Base-by-base conservation (phyloP, 2,113 vertebrate species). In the Mirounga angustirostris region DNA sequence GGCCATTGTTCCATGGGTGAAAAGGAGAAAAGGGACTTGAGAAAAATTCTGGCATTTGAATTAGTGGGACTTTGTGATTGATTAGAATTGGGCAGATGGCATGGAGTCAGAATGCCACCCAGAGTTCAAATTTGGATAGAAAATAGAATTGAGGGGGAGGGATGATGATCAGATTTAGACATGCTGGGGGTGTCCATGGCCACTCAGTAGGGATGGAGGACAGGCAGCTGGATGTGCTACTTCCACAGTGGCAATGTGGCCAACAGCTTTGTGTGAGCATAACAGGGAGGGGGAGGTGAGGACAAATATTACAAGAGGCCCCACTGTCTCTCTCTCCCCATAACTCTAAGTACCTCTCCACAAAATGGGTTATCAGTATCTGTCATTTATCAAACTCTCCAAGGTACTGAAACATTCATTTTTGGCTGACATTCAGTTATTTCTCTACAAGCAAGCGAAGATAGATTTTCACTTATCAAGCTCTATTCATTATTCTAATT, bases 391-490 rank as follows among this genome's bases (percentile, higher is more conserved):
- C 30, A 63, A 61, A 59, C n/a, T 95, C 71, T 91, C 74, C 74
- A 74, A 79, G 58, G 46, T 40, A 82, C 76, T 30, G 28, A 89
- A 65, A 67, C 43, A 19, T 69, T 92, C 33, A 74, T 78, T 96
- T 96, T 26, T 89, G 84, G 26, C 79, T 88, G 46, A 50, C 33
- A 94, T 80, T 95, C 63, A 84, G 83, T 73, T 92, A n/a, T 80
- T 96, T 92, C 92, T 94, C 78, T 88, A 80, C 16, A 63, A 30
- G 76, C 21, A 92, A 43, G 76, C 54, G 73, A 96, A 94, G 88
- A 85, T 91, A 88, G 71, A 95, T 82, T 90, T 97, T 67, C 58
- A 95, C 76, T 90, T 93, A 93, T 36, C 93, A 93, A 94, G 94
- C 28, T 54, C 54, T 65, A 79, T 88, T 97, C n/a, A 26, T 94